Conservation (phyloP, 2,113 vertebrate species). For the Pampusana beccarii region DNA sequence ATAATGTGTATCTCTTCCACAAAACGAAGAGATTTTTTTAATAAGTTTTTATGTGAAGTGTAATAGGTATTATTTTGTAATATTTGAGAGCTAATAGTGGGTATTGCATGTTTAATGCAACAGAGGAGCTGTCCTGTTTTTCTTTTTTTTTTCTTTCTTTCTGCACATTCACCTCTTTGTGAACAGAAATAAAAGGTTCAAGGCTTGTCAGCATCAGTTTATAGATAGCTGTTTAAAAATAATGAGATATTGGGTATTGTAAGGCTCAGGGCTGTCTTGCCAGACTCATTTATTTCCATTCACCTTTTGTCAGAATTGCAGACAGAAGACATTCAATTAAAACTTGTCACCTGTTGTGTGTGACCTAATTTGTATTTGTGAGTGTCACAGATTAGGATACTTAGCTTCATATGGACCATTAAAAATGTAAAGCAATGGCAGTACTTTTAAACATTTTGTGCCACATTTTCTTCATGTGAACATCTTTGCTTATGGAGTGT, state of each 20-base stretch:
- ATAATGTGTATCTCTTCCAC: background rate
- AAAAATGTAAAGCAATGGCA: background rate
- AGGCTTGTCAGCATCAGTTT: constrained; percentile 83
- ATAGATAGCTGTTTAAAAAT: constrained; percentile 88
- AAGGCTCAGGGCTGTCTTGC: constrained; percentile 81
- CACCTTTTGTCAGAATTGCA: constrained; percentile 83
- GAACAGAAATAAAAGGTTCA: constrained; percentile 83
- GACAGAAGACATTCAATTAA: constrained; percentile 85
- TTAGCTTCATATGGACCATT: constrained; percentile 15
- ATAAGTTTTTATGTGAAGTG: constrained; percentile 10
- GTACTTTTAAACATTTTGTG: constrained; percentile 8
- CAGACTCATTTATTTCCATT: constrained; percentile 84
- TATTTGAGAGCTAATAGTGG: constrained; percentile 45
- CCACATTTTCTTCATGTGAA: background rate
- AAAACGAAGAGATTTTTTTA: background rate
- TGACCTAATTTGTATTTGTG: constrained; percentile 79
- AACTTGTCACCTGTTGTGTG: constrained; percentile 78
- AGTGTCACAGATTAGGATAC: constrained; percentile 65
- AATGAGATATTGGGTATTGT: constrained; percentile 86
- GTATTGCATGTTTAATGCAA: constrained; percentile 69
- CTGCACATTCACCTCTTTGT: constrained; percentile 69
- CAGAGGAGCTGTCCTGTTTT: constrained; percentile 41
- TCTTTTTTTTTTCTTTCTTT: background rate
- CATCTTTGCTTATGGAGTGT: background rate
- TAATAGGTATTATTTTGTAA: constrained; percentile 53